Evolutionary conservation across 2,797 vertebrate genomes (phyloP).

Genomic region (Molossus molossus): DNA sequence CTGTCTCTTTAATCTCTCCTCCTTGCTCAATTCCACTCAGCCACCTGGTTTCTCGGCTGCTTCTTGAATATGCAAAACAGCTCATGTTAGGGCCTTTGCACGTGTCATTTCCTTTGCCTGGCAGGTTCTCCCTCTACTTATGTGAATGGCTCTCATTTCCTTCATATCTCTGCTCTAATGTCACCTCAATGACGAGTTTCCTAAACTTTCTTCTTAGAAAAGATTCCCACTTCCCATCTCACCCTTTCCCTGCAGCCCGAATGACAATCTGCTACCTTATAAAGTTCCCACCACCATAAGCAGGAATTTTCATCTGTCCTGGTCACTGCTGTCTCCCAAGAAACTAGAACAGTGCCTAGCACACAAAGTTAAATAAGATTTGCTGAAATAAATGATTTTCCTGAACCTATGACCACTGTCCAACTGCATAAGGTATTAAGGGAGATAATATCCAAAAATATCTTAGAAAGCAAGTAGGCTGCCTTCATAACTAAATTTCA

Average conservation of each 20-base stretch:
- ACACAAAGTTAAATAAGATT: background rate
- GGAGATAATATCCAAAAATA: background rate
- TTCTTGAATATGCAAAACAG: background rate
- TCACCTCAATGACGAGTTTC: background rate
- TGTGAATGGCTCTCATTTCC: background rate
- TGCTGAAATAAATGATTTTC: background rate
- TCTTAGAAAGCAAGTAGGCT: background rate
- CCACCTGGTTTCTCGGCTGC: background rate
- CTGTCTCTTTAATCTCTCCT: background rate
- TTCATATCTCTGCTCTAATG: background rate
- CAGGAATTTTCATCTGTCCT: background rate
- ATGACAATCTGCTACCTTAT: background rate
- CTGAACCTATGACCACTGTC: background rate
- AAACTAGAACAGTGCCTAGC: background rate
- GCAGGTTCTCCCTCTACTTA: background rate
- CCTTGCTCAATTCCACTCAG: background rate
- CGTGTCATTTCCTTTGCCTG: background rate
- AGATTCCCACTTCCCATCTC: background rate
- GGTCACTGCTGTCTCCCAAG: background rate
- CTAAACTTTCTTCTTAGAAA: background rate
- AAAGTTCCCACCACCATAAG: background rate
- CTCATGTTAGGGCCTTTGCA: background rate
- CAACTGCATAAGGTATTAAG: background rate
- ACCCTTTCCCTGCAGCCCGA: background rate
- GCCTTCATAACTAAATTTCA: conserved; percentile 30